These are phyloP conservation scores for Chirona hameri DNA, from an alignment of 2,888 invertebrate genomes.

Conservation along the genomic window DNA sequence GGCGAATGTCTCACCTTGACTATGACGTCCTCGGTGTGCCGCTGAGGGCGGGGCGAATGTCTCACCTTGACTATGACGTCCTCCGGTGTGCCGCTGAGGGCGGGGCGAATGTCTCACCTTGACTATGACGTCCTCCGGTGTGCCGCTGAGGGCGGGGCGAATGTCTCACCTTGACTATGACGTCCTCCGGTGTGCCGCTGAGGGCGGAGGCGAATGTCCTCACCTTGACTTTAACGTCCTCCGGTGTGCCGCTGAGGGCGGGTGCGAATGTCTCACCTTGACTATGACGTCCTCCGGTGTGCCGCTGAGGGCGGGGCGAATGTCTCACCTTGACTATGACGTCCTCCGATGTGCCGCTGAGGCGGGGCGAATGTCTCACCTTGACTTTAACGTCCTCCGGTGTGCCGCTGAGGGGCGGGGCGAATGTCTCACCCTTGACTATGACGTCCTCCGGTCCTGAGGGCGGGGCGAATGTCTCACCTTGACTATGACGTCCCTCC, in stretches of 20 bases:
- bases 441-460: too few species aligned
- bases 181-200: slow-evolving; percentile 52
- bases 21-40: too few species aligned
- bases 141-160: background rate
- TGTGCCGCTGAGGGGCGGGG: slow-evolving; percentile 35
- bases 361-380: slow-evolving; percentile 47
- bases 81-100: slow-evolving; percentile 44
- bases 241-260: background rate
- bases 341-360: too few species aligned
- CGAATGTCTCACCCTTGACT: too few species aligned
- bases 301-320: slow-evolving; percentile 37
- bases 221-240: too few species aligned
- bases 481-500: slow-evolving; percentile 65
- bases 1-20: too few species aligned
- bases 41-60: background rate
- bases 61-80: slow-evolving; percentile 66
- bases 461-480: slow-evolving; percentile 46
- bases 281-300: slow-evolving; percentile 60
- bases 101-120: too few species aligned
- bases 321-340: too few species aligned
- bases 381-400: slow-evolving; percentile 63
- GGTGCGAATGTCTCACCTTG: slow-evolving; percentile 53
- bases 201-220: too few species aligned
- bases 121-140: too few species aligned
- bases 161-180: slow-evolving; percentile 60